Evolutionary conservation across 2,797 vertebrate species (phyloP), one percentile per base, ranked within the genome.

Genomic region (Acestrorhynchus altus): DNA sequence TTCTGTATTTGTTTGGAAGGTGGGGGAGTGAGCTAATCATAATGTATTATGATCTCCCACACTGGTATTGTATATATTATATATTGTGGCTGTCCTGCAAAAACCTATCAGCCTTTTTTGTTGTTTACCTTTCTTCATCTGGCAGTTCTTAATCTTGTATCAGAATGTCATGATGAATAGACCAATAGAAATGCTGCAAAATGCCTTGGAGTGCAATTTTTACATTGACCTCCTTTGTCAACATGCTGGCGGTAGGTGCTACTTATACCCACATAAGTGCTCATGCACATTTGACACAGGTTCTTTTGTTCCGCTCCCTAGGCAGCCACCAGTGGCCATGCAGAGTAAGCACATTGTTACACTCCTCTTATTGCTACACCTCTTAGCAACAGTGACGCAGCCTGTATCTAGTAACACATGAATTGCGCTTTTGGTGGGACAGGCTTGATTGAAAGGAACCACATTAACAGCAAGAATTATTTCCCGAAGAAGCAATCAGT

Each of bases 1-100:
- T 15, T 70, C 26, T 54, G 15, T 71, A 47, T 72, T 66, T 46
- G 40, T 54, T 68, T 44, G 40, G 20, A 28, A 39, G 24, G 22
- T 24, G 12, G 65, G 24, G 18, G 28, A 39, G n/a, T 35, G 8
- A 39, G 47, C 13, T 15, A 54, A 11, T 7, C 11, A 22, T 20
- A 28, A 59, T 47, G 35, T 28, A 46, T 6, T 24, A 22, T 35
- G 16, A 24, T 18, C 60, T 54, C 15, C 40, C 7, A 40, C 15
- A 6, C 70, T 60, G 1, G 60, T 13, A 6, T 68, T 18, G 39
- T 15, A n/a, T 13, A 56, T 26, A n/a, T 11, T 15, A n/a, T 13
- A 56, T 35, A 35, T 35, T 35, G 31, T 35, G 31, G 31, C 31
- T 35, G 31, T 35, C 31, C 2, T n/a, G n/a, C n/a, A n/a, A n/a